phyloP scores from a whole-genome alignment of 1,140 invertebrate genomes.

The Dinoponera quadriceps region DNA sequence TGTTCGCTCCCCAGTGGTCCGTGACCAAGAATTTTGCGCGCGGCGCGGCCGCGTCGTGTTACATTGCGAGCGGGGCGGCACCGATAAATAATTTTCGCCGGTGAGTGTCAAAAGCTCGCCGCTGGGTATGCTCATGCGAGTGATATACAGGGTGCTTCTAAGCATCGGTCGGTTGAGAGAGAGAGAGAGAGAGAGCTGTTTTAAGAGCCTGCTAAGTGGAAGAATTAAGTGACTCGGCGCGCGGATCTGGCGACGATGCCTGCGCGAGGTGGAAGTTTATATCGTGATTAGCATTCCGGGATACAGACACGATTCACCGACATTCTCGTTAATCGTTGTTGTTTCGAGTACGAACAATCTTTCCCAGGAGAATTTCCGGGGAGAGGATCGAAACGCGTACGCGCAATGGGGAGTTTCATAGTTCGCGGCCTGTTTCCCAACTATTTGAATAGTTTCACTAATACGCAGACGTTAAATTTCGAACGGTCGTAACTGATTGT shows the following conservation, averaged over 20 bases:
- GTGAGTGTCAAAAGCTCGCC: conserved; percentile 72
- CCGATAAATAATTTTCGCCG: conserved; percentile 78
- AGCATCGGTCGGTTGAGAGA: background rate
- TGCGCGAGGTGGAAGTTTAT: background rate
- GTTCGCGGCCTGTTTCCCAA: conserved; percentile 11
- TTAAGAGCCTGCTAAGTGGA: background rate
- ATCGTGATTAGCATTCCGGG: background rate
- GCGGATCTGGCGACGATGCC: background rate
- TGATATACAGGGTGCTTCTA: conserved; percentile 58
- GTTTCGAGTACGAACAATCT: background rate
- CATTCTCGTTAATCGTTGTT: background rate
- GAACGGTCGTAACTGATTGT: conserved; percentile 45
- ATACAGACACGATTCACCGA: background rate
- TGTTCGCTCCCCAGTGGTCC: conserved; percentile 67
- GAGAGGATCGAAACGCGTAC: conserved; percentile 17
- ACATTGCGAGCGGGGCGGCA: conserved; percentile 49
- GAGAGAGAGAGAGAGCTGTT: background rate
- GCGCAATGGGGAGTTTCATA: too few species aligned
- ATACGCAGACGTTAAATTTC: conserved; percentile 37
- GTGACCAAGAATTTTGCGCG: conserved; percentile 74
- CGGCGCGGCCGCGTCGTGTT: conserved; percentile 16
- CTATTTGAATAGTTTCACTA: conserved; percentile 18
- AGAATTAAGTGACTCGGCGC: background rate
- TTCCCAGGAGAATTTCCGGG: conserved; percentile 16
- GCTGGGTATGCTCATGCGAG: conserved; percentile 71